These are phyloP conservation scores for Cygnus olor DNA, from an alignment of 2,797 vertebrate genomes.

Conservation along the genomic window DNA sequence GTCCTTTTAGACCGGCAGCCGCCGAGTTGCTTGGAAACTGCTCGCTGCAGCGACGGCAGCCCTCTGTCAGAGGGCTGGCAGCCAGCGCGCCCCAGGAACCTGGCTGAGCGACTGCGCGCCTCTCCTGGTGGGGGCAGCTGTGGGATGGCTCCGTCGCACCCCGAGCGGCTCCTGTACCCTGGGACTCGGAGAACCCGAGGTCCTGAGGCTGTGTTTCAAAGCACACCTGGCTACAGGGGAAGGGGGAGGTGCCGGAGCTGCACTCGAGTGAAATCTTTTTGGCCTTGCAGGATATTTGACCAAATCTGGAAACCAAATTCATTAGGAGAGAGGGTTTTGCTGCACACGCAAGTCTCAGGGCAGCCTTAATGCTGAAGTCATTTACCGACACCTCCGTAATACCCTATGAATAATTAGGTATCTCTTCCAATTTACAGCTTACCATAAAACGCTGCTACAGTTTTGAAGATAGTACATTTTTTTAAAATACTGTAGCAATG, in stretches of 20 bases:
- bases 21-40: constrained; percentile 70
- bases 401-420: constrained; percentile 26
- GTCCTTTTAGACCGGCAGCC: constrained; percentile 29
- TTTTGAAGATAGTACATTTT: neutral
- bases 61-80: neutral
- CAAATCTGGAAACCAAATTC: neutral
- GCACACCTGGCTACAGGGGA: neutral
- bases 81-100: neutral
- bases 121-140: neutral
- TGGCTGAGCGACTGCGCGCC: neutral
- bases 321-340: neutral
- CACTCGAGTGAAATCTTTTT: fast-evolving
- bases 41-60: constrained; percentile 29
- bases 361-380: neutral
- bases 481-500: neutral
- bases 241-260: neutral
- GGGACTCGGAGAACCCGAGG: neutral
- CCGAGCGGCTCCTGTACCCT: fast-evolving
- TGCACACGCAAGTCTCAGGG: neutral
- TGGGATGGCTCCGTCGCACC: neutral
- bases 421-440: constrained; percentile 27
- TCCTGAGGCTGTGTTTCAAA: neutral
- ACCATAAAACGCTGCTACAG: constrained; percentile 27
- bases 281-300: neutral
- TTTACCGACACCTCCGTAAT: neutral